Percentiles rank a stretch among this genome's conserved stretches.
Conservation (phyloP, 2,797 vertebrate species). For the Catamblyrhynchus diadema region DNA sequence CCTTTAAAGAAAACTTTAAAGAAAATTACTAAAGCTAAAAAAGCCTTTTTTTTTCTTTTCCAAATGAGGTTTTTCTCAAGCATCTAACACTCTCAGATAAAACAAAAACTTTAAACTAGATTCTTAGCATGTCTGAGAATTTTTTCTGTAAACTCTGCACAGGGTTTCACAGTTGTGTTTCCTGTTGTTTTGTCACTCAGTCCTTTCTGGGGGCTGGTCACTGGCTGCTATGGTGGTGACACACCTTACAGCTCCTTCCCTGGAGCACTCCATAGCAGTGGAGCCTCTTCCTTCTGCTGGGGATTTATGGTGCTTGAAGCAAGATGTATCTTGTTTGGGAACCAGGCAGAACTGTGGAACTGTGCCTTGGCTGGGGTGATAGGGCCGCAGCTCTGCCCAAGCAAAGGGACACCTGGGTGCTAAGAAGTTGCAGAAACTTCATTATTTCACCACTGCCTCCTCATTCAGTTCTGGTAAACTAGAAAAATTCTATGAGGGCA, state of each 20-base stretch:
- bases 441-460: not conserved
- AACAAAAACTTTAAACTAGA: not conserved
- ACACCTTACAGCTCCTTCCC: not conserved
- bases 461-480: not conserved
- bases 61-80: not conserved
- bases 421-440: not conserved
- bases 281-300: not conserved
- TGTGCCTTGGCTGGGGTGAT: not conserved
- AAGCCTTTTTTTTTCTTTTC: not conserved
- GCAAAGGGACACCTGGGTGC: not conserved
- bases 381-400: not conserved
- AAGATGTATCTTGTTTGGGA: not conserved
- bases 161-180: not conserved
- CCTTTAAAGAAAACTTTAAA: not conserved
- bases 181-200: accelerated
- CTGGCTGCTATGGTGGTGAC: not conserved
- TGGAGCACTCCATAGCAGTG: too few species aligned
- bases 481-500: not conserved
- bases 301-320: not conserved
- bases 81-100: not conserved
- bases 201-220: not conserved
- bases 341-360: not conserved
- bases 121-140: not conserved
- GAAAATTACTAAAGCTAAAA: not conserved
- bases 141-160: not conserved